phyloP scores from a whole-genome alignment of 2,888 invertebrate species.

The Eumerus sabulonum region DNA sequence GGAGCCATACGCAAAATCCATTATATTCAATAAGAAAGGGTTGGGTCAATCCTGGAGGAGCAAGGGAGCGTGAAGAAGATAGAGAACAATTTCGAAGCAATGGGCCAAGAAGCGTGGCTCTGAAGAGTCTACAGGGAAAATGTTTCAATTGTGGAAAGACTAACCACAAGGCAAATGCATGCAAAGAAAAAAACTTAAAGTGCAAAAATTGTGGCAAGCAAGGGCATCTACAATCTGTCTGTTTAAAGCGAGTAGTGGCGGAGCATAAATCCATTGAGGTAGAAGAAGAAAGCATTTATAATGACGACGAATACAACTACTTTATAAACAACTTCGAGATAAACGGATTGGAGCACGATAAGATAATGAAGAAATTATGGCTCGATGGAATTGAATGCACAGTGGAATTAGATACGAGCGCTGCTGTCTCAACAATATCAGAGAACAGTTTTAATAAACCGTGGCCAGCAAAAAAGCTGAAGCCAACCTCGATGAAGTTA shows the following conservation, averaged over 20 bases:
- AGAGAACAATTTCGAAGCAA: neutral
- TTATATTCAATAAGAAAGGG: neutral
- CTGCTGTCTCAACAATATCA: slow-evolving; percentile 15
- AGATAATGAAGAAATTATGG: slow-evolving; percentile 11
- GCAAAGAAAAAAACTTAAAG: neutral
- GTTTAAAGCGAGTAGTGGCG: slow-evolving; percentile 3
- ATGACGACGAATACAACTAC: too few species aligned
- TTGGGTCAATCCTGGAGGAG: neutral
- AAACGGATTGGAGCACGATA: neutral
- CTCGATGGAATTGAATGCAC: slow-evolving; percentile 9
- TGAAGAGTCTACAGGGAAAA: neutral
- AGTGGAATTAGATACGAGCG: slow-evolving; percentile 27
- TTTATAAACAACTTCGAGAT: neutral
- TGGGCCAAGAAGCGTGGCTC: neutral
- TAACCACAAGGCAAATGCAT: neutral
- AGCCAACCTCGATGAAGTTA: neutral
- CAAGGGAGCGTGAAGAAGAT: neutral
- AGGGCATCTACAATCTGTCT: slow-evolving; percentile 8
- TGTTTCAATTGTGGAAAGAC: neutral
- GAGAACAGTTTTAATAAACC: neutral
- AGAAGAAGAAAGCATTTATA: too few species aligned
- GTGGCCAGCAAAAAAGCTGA: neutral
- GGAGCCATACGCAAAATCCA: slow-evolving; percentile 4
- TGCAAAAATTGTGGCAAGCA: slow-evolving; percentile 10
- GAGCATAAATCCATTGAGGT: slow-evolving; percentile 6